These are phyloP conservation scores for Uropsilus gracilis DNA, from an alignment of 2,113 vertebrate genomes.

Conservation along the genomic window DNA sequence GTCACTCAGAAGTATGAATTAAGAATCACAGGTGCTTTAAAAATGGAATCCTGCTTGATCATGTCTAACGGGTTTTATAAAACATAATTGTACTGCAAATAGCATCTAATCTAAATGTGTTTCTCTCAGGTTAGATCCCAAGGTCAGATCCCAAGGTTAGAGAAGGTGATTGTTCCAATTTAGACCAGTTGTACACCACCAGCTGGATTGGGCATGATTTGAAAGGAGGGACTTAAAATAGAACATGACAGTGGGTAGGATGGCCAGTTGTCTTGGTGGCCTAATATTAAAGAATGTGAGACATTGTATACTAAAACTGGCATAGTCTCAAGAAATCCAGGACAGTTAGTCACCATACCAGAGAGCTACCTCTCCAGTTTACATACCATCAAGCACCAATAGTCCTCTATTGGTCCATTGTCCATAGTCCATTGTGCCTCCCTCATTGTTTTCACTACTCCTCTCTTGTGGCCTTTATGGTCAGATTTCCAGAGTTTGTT, in stretches of 20 bases:
- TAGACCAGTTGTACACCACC: background rate
- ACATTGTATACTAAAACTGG: background rate
- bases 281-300: background rate
- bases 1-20: background rate
- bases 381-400: too few relatives aligned
- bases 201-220: background rate
- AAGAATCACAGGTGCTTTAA: background rate
- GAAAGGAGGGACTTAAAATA: background rate
- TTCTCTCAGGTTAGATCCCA: background rate
- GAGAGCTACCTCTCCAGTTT: background rate
- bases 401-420: too few relatives aligned
- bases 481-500: too few relatives aligned
- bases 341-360: background rate
- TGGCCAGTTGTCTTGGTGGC: background rate
- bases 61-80: background rate
- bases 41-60: background rate
- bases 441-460: too few relatives aligned
- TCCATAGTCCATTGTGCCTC: too few relatives aligned
- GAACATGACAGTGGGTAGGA: background rate
- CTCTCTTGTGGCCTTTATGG: too few relatives aligned
- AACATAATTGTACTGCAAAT: background rate
- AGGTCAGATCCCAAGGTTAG: background rate
- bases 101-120: background rate
- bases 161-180: background rate
- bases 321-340: background rate